Percentiles rank a stretch among this genome's conserved stretches.
Conservation (phyloP, 2,888 invertebrate genomes). For the Caenorhabditis becei region DNA sequence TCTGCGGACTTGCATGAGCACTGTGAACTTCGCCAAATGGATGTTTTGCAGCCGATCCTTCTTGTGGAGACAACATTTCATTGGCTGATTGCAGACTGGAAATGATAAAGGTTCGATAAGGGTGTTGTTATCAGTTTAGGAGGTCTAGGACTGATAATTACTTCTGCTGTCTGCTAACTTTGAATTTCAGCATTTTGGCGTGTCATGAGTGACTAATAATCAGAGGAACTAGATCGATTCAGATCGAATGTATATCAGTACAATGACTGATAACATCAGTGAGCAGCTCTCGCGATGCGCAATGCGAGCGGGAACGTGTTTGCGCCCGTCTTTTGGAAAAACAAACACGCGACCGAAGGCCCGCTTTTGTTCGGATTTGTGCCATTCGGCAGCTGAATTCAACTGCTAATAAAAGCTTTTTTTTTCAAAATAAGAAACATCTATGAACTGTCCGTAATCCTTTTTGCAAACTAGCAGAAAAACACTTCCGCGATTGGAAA, state of each 20-base stretch:
- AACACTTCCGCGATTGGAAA: background rate
- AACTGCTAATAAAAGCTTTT: too few relatives aligned
- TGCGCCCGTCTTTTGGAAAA: constrained; percentile 43
- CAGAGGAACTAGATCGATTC: background rate
- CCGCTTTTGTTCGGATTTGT: constrained; percentile 25
- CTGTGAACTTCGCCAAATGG: constrained; percentile 51
- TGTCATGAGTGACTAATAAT: background rate
- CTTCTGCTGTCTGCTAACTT: constrained; percentile 34
- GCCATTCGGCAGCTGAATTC: constrained; percentile 20
- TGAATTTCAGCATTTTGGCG: constrained; percentile 47
- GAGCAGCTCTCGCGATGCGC: constrained; percentile 11
- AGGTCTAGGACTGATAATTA: constrained; percentile 12
- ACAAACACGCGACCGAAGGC: constrained; percentile 19
- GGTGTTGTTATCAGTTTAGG: background rate
- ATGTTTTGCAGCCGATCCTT: constrained; percentile 28
- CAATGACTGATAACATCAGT: constrained; percentile 31
- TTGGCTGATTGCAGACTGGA: constrained; percentile 68
- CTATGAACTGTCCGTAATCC: background rate
- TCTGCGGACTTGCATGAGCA: constrained; percentile 60
- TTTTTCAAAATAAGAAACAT: background rate
- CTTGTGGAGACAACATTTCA: constrained; percentile 57
- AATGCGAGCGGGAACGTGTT: constrained; percentile 46
- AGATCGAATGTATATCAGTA: constrained; percentile 21
- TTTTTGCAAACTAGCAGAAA: background rate
- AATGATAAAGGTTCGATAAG: background rate